Base-by-base conservation (phyloP, 2,888 invertebrate genomes). In the Trissolcus japonicus region DNA sequence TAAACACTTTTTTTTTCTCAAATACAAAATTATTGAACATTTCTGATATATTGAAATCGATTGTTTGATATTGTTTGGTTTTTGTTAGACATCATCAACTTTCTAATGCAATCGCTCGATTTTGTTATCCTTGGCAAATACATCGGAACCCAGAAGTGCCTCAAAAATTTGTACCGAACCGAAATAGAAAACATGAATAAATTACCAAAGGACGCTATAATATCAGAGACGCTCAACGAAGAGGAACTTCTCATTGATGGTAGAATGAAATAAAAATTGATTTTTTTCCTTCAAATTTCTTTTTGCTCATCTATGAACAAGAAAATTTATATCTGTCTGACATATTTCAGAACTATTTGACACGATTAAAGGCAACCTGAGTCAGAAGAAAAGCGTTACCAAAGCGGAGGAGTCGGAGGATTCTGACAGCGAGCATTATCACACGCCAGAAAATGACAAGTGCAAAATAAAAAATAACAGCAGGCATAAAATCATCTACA, bases 1-100 rank as follows among this genome's bases (percentile, higher is more conserved):
- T 35, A 57, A 21, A 19, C 40, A 55, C n/a, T n/a, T 46, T 46
- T 6, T n/a, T 55, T 4, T 35, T 55, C 16, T 55, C 19, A 54
- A 1, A 13, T n/a, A 17, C 7, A 17, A 4, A 19, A 19, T 0
- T 51, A 19, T 51, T 11, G n/a, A 4, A 41, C 4, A 2, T 21
- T 4, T 21, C 21, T 21, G 2, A 4, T 2, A 41, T 41, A 41
- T 4, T 41, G n/a, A n/a, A n/a, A n/a, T n/a, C 41, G 9, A 3
- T 13, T 43, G n/a, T 19, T 19, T 2, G 19, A 19, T 43, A 3
- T 43, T 43, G 43, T 43, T 43, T 43, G 1, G 6, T 14, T 43
- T 43, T 43, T 43, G 0, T 4, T 16, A 46, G 46, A 46, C 16
- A 46, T 46, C 16, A 6, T 46, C 16, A 7, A 46, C 14, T 46